Evolutionary conservation across 2,113 vertebrate species (phyloP).

Genomic region (Phrynocephalus versicolor): DNA sequence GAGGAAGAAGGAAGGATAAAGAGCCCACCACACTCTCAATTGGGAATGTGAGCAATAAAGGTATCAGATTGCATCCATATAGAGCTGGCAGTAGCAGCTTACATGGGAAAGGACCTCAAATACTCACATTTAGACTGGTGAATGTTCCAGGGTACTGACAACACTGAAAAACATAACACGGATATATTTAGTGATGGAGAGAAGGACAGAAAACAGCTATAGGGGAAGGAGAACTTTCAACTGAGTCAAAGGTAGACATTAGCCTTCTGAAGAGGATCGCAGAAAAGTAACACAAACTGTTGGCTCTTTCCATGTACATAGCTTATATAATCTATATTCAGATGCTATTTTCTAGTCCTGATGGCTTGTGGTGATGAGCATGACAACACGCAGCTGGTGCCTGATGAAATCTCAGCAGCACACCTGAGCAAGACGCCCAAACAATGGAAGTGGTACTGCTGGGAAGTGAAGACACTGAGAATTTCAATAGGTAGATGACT

Average conservation of each 20-base stretch:
- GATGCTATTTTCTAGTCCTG: neutral
- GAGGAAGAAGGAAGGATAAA: neutral
- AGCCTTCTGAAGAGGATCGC: neutral
- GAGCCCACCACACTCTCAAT: neutral
- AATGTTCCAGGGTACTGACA: conserved; percentile 77
- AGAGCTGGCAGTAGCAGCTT: neutral
- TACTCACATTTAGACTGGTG: conserved; percentile 90
- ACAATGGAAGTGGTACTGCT: neutral
- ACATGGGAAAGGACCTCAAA: neutral
- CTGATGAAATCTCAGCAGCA: neutral
- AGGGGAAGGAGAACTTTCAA: neutral
- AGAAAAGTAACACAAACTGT: neutral
- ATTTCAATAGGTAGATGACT: neutral
- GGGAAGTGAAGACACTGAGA: neutral
- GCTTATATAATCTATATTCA: neutral
- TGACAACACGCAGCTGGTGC: neutral
- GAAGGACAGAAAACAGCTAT: neutral
- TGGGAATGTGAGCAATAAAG: conserved; percentile 5
- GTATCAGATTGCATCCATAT: neutral
- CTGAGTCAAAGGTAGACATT: neutral
- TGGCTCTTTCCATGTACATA: neutral
- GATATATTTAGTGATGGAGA: conserved; percentile 33
- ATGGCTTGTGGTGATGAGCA: neutral
- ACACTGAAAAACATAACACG: conserved; percentile 74
- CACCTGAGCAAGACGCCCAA: neutral